A percentile compares a stretch with the other conserved stretches of the same genome.
Evolutionary conservation across 2,888 invertebrate genomes (phyloP).

Genomic region (Epirrhoe tristata): DNA sequence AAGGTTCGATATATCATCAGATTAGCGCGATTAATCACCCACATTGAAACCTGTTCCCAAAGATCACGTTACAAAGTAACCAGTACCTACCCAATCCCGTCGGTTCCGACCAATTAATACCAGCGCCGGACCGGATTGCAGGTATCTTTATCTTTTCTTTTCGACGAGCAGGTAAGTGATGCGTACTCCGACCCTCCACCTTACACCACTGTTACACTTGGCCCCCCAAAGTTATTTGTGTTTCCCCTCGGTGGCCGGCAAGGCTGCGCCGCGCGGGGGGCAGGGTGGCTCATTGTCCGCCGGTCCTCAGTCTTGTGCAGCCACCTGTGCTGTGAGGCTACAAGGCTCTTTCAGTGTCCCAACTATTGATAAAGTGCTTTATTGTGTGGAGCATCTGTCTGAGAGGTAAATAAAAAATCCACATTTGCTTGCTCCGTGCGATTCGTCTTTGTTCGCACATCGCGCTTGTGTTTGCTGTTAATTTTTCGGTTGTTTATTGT

Average conservation of each 20-base stretch:
- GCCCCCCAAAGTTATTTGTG: conserved; percentile 56
- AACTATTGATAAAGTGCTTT: conserved; percentile 65
- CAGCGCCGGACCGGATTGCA: conserved; percentile 67
- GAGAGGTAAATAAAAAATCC: conserved; percentile 55
- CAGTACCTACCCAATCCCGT: conserved; percentile 54
- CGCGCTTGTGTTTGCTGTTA: conserved; percentile 43
- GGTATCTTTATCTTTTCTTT: conserved; percentile 60
- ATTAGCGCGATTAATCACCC: conserved; percentile 26
- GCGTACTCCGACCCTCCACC: conserved; percentile 65
- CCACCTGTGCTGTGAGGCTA: conserved; percentile 78
- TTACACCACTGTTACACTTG: conserved; percentile 63
- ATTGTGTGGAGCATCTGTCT: conserved; percentile 65
- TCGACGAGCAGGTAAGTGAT: conserved; percentile 72
- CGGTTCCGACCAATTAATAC: conserved; percentile 72
- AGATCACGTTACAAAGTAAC: conserved; percentile 54
- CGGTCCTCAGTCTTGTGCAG: conserved; percentile 69
- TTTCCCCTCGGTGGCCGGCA: conserved; percentile 63
- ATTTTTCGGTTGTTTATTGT: conserved; percentile 49
- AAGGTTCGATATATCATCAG: conserved; percentile 10
- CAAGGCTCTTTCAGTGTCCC: conserved; percentile 63
- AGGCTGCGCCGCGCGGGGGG: conserved; percentile 51
- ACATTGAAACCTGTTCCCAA: conserved; percentile 36
- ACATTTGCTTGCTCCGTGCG: conserved; percentile 48
- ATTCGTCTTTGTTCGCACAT: conserved; percentile 43
- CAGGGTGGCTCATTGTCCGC: conserved; percentile 52